Evolutionary conservation across 1,140 invertebrate species (phyloP).

Genomic region (Hestina assimilis): DNA sequence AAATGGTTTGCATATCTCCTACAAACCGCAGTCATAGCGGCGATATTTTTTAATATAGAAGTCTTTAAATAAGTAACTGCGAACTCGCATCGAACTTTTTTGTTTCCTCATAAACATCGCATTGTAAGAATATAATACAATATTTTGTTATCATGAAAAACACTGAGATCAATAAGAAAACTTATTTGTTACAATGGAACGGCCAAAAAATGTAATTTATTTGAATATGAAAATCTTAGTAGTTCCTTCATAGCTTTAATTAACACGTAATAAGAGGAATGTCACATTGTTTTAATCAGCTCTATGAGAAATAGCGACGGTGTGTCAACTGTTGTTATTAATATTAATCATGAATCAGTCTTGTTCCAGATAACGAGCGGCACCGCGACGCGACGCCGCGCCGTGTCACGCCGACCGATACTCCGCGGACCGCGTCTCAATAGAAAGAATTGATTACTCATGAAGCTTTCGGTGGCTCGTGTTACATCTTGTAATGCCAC

Average conservation of each 20-base stretch:
- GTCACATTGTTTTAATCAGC: slow-evolving; percentile 4
- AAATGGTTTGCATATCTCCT: slow-evolving; percentile 6
- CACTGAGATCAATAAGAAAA: too few species aligned
- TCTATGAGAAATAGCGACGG: slow-evolving; percentile 1
- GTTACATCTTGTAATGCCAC: slow-evolving; percentile 6
- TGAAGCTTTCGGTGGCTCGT: background rate
- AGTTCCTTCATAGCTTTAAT: background rate
- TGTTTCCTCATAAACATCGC: too few species aligned
- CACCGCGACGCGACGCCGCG: background rate
- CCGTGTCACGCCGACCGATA: background rate
- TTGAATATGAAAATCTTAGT: too few species aligned
- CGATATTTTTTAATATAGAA: too few species aligned
- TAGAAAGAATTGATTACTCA: background rate
- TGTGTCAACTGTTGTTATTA: slow-evolving; percentile 1
- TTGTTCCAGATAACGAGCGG: background rate
- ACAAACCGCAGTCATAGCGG: background rate
- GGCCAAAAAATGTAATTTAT: too few species aligned
- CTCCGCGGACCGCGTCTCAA: background rate
- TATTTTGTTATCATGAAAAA: too few species aligned
- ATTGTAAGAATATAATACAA: too few species aligned
- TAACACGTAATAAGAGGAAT: background rate
- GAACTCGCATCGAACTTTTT: too few species aligned
- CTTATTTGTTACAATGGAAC: too few species aligned
- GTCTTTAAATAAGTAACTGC: too few species aligned
- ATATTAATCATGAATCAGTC: slow-evolving; percentile 4